phyloP scores from a whole-genome alignment of 1,140 invertebrate genomes.

The Anadara kagoshimensis region DNA sequence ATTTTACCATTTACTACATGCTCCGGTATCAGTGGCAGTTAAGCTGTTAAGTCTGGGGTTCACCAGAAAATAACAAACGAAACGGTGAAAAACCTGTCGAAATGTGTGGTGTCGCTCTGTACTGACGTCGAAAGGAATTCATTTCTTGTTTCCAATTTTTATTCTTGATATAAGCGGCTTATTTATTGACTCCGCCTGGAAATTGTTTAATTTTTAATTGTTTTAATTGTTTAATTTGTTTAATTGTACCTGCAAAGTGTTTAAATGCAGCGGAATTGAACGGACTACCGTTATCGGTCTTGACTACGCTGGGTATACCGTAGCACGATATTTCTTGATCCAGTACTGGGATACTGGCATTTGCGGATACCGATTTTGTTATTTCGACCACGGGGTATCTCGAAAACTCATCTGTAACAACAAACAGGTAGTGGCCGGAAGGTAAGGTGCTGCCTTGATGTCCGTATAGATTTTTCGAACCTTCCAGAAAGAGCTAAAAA shows the following conservation, averaged over 20 bases:
- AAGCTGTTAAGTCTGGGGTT: slow-evolving; percentile 28
- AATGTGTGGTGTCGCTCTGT: slow-evolving; percentile 40
- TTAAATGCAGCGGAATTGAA: slow-evolving; percentile 36
- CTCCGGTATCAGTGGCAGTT: too few species aligned
- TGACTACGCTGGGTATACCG: slow-evolving; percentile 39
- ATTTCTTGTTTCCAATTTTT: slow-evolving; percentile 48
- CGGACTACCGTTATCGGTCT: slow-evolving; percentile 50
- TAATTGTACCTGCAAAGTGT: slow-evolving; percentile 19
- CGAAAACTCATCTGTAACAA: slow-evolving; percentile 61
- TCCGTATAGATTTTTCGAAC: too few species aligned
- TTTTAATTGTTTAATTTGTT: slow-evolving; percentile 26
- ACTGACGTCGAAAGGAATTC: slow-evolving; percentile 36
- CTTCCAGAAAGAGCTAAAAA: too few species aligned
- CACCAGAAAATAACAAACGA: slow-evolving; percentile 42
- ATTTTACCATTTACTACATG: neutral
- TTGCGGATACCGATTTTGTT: slow-evolving; percentile 27
- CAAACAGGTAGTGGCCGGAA: slow-evolving; percentile 48
- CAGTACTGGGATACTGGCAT: slow-evolving; percentile 30
- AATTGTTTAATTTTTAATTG: slow-evolving; percentile 45
- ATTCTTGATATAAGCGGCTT: slow-evolving; percentile 46
- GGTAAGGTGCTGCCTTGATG: slow-evolving; percentile 60
- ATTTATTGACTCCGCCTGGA: slow-evolving; percentile 49
- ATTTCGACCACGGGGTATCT: slow-evolving; percentile 53
- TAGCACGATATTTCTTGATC: slow-evolving; percentile 20
- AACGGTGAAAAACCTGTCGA: slow-evolving; percentile 46